A percentile compares a stretch with the other conserved stretches of the same genome.
phyloP scores from a whole-genome alignment of 2,113 vertebrate species.

The Hippocampus abdominalis region DNA sequence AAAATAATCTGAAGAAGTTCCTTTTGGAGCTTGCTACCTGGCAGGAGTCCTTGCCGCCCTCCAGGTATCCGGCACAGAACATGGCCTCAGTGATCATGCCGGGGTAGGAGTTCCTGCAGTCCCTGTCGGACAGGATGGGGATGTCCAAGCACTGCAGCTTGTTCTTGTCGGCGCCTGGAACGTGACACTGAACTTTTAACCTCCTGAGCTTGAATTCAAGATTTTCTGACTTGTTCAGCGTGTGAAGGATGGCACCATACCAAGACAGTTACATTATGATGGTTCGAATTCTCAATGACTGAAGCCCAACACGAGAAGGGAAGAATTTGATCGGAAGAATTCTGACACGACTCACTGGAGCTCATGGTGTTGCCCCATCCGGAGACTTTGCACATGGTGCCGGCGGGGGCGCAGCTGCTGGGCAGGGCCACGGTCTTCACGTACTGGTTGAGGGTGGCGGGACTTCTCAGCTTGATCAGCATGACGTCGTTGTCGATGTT shows the following conservation, averaged over 20 bases:
- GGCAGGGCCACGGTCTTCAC: conserved; percentile 72
- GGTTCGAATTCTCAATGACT: too few relatives aligned
- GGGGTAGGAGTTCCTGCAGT: conserved; percentile 73
- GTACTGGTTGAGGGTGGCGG: conserved; percentile 53
- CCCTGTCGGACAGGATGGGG: conserved; percentile 69
- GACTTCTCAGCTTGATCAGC: conserved; percentile 71
- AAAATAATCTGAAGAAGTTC: neutral
- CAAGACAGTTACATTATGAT: neutral
- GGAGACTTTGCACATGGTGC: conserved; percentile 76
- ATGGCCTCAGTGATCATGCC: conserved; percentile 76
- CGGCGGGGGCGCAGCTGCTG: conserved; percentile 56
- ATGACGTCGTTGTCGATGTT: conserved; percentile 79
- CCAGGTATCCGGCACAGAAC: conserved; percentile 79
- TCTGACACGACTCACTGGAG: conserved; percentile 51
- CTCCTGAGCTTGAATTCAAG: conserved; percentile 67
- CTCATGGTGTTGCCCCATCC: conserved; percentile 83
- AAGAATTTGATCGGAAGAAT: conserved; percentile 3
- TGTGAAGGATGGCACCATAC: neutral
- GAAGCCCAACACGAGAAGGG: neutral
- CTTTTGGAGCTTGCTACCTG: conserved; percentile 58
- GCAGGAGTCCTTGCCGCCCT: conserved; percentile 83
- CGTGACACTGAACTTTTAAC: conserved; percentile 77
- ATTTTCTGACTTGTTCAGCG: neutral
- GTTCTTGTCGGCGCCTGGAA: conserved; percentile 36
- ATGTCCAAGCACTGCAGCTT: conserved; percentile 77